Evolutionary conservation across 2,797 vertebrate species (phyloP).

Genomic region (Mus minutoides): DNA sequence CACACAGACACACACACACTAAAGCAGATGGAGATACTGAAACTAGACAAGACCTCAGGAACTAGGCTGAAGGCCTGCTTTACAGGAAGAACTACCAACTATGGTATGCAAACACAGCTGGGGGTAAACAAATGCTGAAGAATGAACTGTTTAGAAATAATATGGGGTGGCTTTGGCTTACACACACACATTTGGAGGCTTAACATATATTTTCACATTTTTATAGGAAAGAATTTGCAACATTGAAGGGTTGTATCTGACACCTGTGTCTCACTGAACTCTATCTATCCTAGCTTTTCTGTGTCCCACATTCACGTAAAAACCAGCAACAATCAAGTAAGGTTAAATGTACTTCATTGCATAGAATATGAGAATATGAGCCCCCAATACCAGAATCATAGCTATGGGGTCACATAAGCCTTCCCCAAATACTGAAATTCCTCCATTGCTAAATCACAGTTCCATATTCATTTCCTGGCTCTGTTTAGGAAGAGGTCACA

Average conservation of each 20-base stretch:
- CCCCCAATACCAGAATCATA: neutral
- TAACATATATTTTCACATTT: neutral
- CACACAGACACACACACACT: neutral
- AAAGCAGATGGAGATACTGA: neutral
- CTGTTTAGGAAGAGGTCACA: conserved; percentile 41
- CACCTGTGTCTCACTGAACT: neutral
- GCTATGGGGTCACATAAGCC: neutral
- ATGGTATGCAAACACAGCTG: neutral
- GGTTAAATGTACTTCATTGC: neutral
- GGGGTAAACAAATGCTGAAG: neutral
- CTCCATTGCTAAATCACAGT: neutral
- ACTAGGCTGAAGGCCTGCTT: neutral
- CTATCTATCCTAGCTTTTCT: neutral
- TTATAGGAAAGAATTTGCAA: neutral
- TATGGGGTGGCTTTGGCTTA: neutral
- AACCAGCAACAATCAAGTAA: neutral
- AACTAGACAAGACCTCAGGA: neutral
- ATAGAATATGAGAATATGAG: neutral
- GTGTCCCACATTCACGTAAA: neutral
- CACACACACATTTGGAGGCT: neutral
- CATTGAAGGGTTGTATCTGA: neutral
- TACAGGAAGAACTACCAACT: neutral
- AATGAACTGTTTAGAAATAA: neutral
- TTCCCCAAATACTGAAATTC: neutral
- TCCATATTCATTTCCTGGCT: neutral